phyloP scores from a whole-genome alignment of 2,888 invertebrate genomes.

The Oscheius myriophilus region DNA sequence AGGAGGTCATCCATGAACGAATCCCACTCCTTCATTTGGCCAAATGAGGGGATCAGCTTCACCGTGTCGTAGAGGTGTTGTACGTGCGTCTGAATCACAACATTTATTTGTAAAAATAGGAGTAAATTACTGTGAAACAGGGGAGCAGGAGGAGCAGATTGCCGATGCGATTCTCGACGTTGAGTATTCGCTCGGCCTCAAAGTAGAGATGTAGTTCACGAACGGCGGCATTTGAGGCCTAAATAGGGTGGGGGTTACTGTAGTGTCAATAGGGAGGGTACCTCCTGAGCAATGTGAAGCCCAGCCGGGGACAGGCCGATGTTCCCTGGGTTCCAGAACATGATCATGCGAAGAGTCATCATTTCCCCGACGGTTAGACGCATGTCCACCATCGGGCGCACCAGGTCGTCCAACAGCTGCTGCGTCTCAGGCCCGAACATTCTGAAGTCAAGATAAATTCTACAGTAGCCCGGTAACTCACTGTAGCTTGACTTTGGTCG shows the following conservation, averaged over 20 bases:
- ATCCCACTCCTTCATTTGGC: constrained; percentile 66
- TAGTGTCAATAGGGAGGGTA: not conserved
- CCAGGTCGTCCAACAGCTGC: constrained; percentile 50
- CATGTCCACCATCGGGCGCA: constrained; percentile 48
- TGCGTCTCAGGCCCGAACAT: constrained; percentile 55
- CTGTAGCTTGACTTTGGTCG: constrained; percentile 38
- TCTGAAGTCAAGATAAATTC: no score
- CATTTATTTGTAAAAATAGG: not conserved
- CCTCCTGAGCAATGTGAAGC: constrained; percentile 36
- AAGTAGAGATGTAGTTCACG: constrained; percentile 60
- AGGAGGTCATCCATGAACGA: constrained; percentile 62
- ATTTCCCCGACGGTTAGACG: constrained; percentile 55
- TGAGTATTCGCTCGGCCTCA: constrained; percentile 49
- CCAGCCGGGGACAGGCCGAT: constrained; percentile 52
- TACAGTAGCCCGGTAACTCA: constrained; percentile 22
- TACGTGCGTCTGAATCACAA: constrained; percentile 52
- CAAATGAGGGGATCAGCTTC: constrained; percentile 59
- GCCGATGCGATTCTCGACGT: constrained; percentile 53
- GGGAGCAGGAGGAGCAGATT: constrained; percentile 56
- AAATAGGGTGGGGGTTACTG: no score
- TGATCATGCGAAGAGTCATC: constrained; percentile 58
- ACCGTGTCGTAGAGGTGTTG: constrained; percentile 57
- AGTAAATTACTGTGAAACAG: constrained; percentile 47
- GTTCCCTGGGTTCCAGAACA: constrained; percentile 65
- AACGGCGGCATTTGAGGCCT: constrained; percentile 58